Base-by-base conservation (phyloP, 2,888 invertebrate genomes). In the Elmis aenea region DNA sequence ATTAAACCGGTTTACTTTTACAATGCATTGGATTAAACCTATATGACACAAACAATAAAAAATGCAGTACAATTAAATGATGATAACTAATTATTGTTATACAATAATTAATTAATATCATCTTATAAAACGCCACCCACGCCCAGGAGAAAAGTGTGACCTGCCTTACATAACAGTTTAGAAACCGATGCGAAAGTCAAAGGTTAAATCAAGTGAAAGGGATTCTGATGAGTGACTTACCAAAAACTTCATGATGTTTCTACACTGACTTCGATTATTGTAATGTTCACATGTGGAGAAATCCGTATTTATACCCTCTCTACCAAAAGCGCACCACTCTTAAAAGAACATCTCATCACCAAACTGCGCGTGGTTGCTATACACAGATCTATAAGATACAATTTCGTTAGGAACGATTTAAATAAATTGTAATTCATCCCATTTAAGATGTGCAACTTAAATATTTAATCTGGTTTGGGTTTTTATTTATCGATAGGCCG, bases 291-390 rank as follows among this genome's bases (percentile, higher is more conserved):
- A 45, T 48, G 50, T 45, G 46, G 50, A 42, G 51, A 51, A 53
- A 52, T 53, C 52, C 25, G 45, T 53, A 53, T 54, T 53, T 54
- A 54, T 54, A 54, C 47, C 35, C 30, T 38, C 46, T 36, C 42
- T 33, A 22, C 42, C 28, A 24, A 21, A 38, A 25, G 18, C 29
- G 26, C 41, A 42, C 49, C 49, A 49, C 49, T 40, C 37, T 46
- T 43, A 27, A 32, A 23, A 21, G 26, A 38, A 33, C 27, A 25
- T 28, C 27, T 22, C 32, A 36, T 41, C 40, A 27, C n/a, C n/a
- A n/a, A n/a, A n/a, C n/a, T n/a, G n/a, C n/a, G n/a, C n/a, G n/a
- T n/a, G n/a, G n/a, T n/a, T n/a, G n/a, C n/a, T n/a, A n/a, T n/a
- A n/a, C n/a, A n/a, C n/a, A n/a, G n/a, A n/a, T n/a, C n/a, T n/a